Conservation (phyloP, 2,888 invertebrate species). For the Pachymerium ferrugineum region DNA sequence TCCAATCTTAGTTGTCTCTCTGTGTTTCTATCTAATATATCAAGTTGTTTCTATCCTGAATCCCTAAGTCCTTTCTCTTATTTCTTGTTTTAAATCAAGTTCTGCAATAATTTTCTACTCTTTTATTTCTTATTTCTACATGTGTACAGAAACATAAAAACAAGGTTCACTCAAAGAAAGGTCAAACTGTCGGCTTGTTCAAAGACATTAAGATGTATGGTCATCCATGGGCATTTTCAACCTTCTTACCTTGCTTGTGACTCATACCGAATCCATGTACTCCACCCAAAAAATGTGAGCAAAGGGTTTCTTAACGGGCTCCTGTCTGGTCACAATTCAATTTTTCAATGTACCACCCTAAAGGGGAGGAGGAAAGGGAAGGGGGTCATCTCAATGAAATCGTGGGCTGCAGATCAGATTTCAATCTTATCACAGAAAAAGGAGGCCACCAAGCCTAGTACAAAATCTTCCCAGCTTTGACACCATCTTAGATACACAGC, state of each 20-base stretch:
- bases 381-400: background rate
- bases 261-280: background rate
- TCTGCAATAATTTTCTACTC: too few species aligned
- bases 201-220: background rate
- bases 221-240: constrained; percentile 10
- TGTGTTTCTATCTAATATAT: too few species aligned
- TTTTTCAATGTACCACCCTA: background rate
- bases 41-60: too few species aligned
- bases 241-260: background rate
- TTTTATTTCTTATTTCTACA: too few species aligned
- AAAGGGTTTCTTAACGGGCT: background rate
- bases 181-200: too few species aligned
- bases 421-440: background rate
- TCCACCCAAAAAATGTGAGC: background rate
- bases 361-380: background rate
- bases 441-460: background rate
- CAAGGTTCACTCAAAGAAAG: background rate
- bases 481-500: background rate
- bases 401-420: background rate
- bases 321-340: background rate
- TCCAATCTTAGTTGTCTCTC: too few species aligned
- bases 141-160: background rate
- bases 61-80: too few species aligned
- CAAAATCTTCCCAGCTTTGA: background rate
- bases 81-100: too few species aligned